phyloP scores from a whole-genome alignment of 2,888 invertebrate genomes.

The Caradrina clavipalpis region DNA sequence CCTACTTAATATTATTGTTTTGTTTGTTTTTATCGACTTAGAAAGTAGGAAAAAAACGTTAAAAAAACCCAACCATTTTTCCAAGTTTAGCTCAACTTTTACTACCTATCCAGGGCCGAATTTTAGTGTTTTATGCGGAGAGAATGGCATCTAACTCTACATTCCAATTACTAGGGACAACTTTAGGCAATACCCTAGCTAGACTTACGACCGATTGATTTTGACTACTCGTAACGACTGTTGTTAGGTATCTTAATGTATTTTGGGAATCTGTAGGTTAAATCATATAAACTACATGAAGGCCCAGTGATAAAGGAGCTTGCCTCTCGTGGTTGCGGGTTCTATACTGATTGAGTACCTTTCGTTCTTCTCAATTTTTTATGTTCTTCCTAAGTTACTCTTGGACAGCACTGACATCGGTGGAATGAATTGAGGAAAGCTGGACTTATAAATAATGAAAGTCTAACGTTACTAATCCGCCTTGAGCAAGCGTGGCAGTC shows the following conservation, averaged over 20 bases:
- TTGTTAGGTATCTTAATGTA: neutral
- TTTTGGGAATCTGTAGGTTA: neutral
- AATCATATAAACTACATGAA: no score
- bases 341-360: no score
- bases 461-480: no score
- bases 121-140: conserved; percentile 15
- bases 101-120: neutral
- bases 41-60: neutral
- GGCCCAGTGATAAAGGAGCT: no score
- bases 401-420: no score
- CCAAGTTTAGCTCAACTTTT: conserved; percentile 8
- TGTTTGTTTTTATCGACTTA: neutral
- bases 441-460: no score
- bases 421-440: no score
- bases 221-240: neutral
- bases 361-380: no score
- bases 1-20: no score
- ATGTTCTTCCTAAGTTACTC: no score
- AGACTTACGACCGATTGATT: conserved; percentile 7
- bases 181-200: conserved; percentile 22
- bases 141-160: conserved; percentile 18
- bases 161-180: conserved; percentile 36
- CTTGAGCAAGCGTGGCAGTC: no score
- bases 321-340: no score
- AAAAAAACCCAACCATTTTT: neutral